phyloP scores from a whole-genome alignment of 2,113 vertebrate species.

The Hippoglossus stenolepis region DNA sequence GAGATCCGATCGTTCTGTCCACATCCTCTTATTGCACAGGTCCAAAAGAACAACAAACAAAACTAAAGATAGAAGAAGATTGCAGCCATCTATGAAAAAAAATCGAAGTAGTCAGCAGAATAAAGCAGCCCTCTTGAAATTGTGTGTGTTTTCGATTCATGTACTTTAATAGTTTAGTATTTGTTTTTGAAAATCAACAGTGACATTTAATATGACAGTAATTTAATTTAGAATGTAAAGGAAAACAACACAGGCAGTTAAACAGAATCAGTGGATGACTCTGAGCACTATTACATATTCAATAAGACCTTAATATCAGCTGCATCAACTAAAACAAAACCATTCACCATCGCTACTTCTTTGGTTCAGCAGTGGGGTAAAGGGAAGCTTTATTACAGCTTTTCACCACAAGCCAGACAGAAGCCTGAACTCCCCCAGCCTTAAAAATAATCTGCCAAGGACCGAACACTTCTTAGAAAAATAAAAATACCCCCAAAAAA shows the following conservation, averaged over 20 bases:
- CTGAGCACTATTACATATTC: background rate
- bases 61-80: too few relatives aligned
- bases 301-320: background rate
- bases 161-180: too few relatives aligned
- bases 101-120: too few relatives aligned
- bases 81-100: too few relatives aligned
- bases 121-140: too few relatives aligned
- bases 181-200: too few relatives aligned
- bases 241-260: background rate
- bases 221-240: background rate
- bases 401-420: conserved; percentile 82
- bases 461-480: conserved; percentile 79
- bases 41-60: too few relatives aligned
- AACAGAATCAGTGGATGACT: background rate
- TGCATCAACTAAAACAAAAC: background rate
- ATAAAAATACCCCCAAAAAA: conserved; percentile 36
- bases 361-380: conserved; percentile 28
- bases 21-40: too few relatives aligned
- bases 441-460: conserved; percentile 85
- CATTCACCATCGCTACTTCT: background rate
- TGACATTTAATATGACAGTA: background rate
- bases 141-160: too few relatives aligned
- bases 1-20: too few relatives aligned
- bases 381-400: conserved; percentile 28
- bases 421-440: conserved; percentile 85